These are phyloP conservation scores for Holcopasites calliopsidis DNA, from an alignment of 1,140 invertebrate species.

Conservation along the genomic window DNA sequence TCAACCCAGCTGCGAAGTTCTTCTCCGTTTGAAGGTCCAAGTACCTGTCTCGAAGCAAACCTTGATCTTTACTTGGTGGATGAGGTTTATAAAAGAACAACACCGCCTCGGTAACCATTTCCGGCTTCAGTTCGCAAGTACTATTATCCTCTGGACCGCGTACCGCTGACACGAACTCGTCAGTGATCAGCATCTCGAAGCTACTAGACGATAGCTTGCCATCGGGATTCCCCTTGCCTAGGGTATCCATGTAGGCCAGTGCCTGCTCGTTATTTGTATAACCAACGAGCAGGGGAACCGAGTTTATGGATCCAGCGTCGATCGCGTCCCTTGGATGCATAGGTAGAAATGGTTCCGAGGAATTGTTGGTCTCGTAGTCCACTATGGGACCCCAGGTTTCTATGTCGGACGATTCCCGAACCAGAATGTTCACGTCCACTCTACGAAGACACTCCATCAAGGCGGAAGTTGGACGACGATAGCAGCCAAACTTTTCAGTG, in stretches of 20 bases:
- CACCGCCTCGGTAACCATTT: constrained; percentile 86
- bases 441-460: constrained; percentile 85
- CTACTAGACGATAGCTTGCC: constrained; percentile 79
- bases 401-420: constrained; percentile 82
- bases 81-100: constrained; percentile 87
- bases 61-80: constrained; percentile 82
- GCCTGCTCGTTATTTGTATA: constrained; percentile 90
- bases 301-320: constrained; percentile 80
- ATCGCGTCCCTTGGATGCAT: constrained; percentile 83
- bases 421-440: constrained; percentile 80
- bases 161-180: constrained; percentile 78
- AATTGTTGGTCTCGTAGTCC: constrained; percentile 85
- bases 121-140: constrained; percentile 84
- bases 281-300: constrained; percentile 86
- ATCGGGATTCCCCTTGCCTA: constrained; percentile 81
- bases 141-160: constrained; percentile 79
- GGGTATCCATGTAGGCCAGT: constrained; percentile 78
- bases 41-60: constrained; percentile 81
- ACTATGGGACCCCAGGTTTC: constrained; percentile 87
- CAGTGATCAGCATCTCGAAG: constrained; percentile 82
- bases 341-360: constrained; percentile 83
- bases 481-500: constrained; percentile 84
- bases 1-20: constrained; percentile 85
- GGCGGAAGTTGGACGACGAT: constrained; percentile 82
- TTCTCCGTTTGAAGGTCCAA: constrained; percentile 87